Base-by-base conservation (phyloP, 2,888 invertebrate genomes). In the Eupithecia insigniata region DNA sequence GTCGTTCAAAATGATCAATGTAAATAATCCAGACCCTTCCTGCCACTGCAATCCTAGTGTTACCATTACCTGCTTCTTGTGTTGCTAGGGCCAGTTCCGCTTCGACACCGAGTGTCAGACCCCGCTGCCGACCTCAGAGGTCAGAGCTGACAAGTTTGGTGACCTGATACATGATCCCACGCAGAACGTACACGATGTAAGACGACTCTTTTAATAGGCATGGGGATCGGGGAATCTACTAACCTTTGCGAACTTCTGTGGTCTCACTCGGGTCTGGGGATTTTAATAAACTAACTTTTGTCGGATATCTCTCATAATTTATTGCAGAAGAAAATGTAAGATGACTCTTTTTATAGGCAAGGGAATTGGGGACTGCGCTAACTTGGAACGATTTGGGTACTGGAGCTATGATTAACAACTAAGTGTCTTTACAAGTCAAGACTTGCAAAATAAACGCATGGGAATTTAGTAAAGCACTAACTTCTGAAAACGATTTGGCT, bases 81-180 rank as follows among this genome's bases (percentile, higher is more conserved):
- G 88, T 88, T 88, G 86, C 81, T 96, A 98, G 97, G 97, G 97
- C 94, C 97, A 98, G 94, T 98, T 98, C 94, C 96, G 97, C 87
- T 98, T 98, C 95, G 97, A 97, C 92, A 96, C 96, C 89, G 98
- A 98, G 95, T 97, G 96, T 89, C 96, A 95, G 87, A 94, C 96
- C 84, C 96, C 96, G 88, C 95, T 97, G 86, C 96, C 97, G 77
- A 96, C 96, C 84, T 95, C 96, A 84, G 97, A 97, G 88, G 95
- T 96, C 88, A 96, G 96, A 92, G 96, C 96, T 91, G 94, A 94
- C 85, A 87, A 89, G 77, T 94, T 84, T 82, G 94, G 94, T 8
- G 94, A 94, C 78, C 90, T 94, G 82, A 82, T 93, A 77, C 91
- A 93, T 82, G 94, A 94, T 78, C 93, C 94, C 66, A 91, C 90